Conservation (phyloP, 2,797 vertebrate genomes). For the Arnoldichthys spilopterus region DNA sequence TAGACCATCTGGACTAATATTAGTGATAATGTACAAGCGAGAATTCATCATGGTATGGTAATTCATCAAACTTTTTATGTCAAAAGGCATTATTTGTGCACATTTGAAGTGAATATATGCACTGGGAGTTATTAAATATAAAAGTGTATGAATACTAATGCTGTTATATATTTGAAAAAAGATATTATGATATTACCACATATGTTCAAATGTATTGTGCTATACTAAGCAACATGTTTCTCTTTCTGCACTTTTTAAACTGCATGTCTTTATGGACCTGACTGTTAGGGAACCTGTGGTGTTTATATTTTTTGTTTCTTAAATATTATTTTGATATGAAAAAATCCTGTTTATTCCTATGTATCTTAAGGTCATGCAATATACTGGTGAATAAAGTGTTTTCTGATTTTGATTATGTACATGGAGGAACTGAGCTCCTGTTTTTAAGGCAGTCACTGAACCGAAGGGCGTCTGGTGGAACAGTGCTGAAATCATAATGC, state of each 20-base stretch:
- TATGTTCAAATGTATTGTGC: not conserved
- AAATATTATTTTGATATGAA: not conserved
- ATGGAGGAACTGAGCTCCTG: constrained; percentile 65
- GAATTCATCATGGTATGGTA: too few species aligned
- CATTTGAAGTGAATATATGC: too few species aligned
- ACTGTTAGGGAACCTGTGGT: too few species aligned
- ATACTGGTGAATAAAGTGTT: constrained; percentile 39
- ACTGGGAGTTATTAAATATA: too few species aligned
- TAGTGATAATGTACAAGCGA: too few species aligned
- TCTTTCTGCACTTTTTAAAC: not conserved
- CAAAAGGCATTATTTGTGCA: too few species aligned
- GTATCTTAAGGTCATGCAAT: constrained; percentile 41
- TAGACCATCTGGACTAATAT: too few species aligned
- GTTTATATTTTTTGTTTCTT: not conserved
- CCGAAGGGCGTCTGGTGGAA: constrained; percentile 62
- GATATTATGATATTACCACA: too few species aligned
- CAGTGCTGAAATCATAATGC: constrained; percentile 64
- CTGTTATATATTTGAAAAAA: too few species aligned
- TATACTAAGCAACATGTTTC: not conserved
- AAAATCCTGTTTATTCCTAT: not conserved
- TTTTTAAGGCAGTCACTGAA: constrained; percentile 66
- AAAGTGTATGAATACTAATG: too few species aligned
- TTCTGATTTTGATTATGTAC: constrained; percentile 58
- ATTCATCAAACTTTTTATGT: too few species aligned
- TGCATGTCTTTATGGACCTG: not conserved